phyloP scores from a whole-genome alignment of 2,113 vertebrate genomes.

The Gymnocephalus cernua region DNA sequence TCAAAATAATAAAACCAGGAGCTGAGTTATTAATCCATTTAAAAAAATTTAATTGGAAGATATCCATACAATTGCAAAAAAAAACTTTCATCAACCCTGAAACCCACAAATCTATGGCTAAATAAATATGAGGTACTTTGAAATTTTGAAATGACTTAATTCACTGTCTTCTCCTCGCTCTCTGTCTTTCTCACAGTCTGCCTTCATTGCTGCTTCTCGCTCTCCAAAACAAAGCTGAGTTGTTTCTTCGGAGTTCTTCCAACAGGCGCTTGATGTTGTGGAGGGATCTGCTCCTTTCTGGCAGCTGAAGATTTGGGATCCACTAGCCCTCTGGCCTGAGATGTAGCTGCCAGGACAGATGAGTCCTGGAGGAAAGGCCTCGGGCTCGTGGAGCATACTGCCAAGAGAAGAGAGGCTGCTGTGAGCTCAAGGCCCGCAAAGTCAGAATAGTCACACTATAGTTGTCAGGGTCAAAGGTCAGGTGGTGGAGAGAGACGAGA shows the following conservation, averaged over 20 bases:
- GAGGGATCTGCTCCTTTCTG: conserved; percentile 19
- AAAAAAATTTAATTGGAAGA: conserved; percentile 31
- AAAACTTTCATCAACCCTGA: conserved; percentile 31
- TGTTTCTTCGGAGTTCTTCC: conserved; percentile 63
- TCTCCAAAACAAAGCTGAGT: conserved; percentile 72
- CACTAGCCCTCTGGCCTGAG: neutral
- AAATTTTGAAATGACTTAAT: conserved; percentile 23
- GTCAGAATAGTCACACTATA: neutral
- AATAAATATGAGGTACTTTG: conserved; percentile 36
- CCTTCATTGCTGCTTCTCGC: conserved; percentile 57
- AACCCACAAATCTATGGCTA: conserved; percentile 17
- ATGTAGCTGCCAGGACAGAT: neutral
- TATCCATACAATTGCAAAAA: conserved; percentile 9
- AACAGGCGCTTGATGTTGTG: neutral
- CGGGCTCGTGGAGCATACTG: conserved; percentile 66
- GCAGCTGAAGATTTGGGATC: conserved; percentile 9
- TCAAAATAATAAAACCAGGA: conserved; percentile 24
- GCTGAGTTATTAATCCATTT: conserved; percentile 26
- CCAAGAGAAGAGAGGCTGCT: conserved; percentile 1
- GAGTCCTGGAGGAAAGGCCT: conserved; percentile 32
- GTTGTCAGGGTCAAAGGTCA: conserved; percentile 13
- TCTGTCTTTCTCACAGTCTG: conserved; percentile 1
- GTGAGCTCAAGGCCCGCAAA: neutral
- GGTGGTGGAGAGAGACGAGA: neutral
- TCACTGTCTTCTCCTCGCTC: neutral